Base-by-base conservation (phyloP, 2,888 invertebrate species). In the Eupithecia abbreviata region DNA sequence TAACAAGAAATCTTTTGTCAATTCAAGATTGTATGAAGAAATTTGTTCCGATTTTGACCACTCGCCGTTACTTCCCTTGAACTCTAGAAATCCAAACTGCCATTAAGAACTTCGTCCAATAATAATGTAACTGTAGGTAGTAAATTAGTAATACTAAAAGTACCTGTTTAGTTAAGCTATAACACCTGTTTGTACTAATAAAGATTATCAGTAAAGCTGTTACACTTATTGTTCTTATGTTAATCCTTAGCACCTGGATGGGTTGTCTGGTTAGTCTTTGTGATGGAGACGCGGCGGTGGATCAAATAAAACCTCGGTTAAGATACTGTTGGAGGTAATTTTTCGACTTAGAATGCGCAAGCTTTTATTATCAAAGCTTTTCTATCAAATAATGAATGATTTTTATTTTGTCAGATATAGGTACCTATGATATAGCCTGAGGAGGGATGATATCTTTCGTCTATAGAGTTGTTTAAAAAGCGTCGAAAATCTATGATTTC, bases 151-250 rank as follows among this genome's bases (percentile, higher is more conserved):
- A 58, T 30, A 12, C 30, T 30, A 62, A 62, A 12, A 62, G 62
- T 62, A 12, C 12, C 70, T 41, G 67, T 77, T 78, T 47, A 76
- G 7, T 62, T 81, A 81, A 76, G 77, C 77, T 73, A 13, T 71
- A 78, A 74, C 79, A 81, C 79, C 79, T 81, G 79, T 77, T 69
- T 41, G n/a, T 12, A 12, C 62, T 49, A 42, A 66, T 66, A 66
- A 42, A 42, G 42, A 58, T 66, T 77, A 7, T 62, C 58, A 69
- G 18, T 13, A 68, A 5, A 15, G 73, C 62, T 30, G 62, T 47
- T 79, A 73, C 65, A 41, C 58, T 49, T 71, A 47, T 75, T 49
- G 65, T 65, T 66, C 72, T 41, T 10, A 18, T 10, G 55, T 47
- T 62, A 58, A 76, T 43, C 70, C 65, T 43, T 62, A 71, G 55